Evolutionary conservation across 2,113 vertebrate genomes (phyloP).

Genomic region (Vombatus ursinus): DNA sequence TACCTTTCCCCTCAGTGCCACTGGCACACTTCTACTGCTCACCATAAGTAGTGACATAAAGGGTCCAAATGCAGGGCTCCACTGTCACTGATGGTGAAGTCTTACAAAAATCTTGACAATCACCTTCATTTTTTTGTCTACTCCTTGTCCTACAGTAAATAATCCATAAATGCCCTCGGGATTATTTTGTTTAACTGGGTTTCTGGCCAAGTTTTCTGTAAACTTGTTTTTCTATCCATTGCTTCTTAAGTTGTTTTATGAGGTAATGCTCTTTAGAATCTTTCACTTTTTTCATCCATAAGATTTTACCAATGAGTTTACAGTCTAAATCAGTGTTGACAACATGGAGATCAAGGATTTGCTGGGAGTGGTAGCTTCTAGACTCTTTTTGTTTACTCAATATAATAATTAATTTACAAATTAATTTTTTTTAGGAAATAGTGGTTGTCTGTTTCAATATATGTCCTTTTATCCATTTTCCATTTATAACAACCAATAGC

Average conservation of each 20-base stretch:
- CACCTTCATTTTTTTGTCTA: not conserved
- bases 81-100: not conserved
- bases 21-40: not conserved
- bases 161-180: not conserved
- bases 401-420: not conserved
- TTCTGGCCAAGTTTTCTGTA: not conserved
- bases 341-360: not conserved
- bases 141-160: not conserved
- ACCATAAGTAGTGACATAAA: not conserved
- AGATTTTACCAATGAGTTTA: not conserved
- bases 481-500: not conserved
- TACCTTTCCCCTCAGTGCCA: not conserved
- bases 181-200: not conserved
- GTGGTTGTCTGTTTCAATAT: not conserved
- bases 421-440: not conserved
- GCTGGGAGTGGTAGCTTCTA: not conserved
- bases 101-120: not conserved
- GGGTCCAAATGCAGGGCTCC: not conserved
- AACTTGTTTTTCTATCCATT: not conserved
- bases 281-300: not conserved
- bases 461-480: not conserved
- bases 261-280: not conserved
- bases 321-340: not conserved
- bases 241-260: not conserved
- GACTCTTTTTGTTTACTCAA: not conserved